phyloP scores from a whole-genome alignment of 2,888 invertebrate species.

The Archips xylosteana region DNA sequence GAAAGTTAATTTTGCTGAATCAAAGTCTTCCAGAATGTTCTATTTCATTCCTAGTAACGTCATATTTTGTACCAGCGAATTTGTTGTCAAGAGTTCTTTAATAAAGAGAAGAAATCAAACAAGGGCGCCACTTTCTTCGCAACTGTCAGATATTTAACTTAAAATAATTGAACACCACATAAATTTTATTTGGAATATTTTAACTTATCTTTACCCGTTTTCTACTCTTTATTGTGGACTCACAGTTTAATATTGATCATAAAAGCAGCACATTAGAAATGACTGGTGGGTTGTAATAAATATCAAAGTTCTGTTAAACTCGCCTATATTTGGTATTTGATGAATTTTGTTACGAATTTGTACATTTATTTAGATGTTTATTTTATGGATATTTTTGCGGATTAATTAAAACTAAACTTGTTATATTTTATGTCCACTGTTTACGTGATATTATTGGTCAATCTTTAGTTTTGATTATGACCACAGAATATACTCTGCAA shows the following conservation, averaged over 20 bases:
- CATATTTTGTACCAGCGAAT: conserved; percentile 73
- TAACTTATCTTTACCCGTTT: too few relatives aligned
- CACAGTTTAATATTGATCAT: conserved; percentile 11
- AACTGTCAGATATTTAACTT: too few relatives aligned
- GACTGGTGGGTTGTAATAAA: background rate
- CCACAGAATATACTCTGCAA: background rate
- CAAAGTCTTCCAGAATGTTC: conserved; percentile 72
- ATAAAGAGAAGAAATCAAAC: too few relatives aligned
- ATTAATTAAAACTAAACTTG: background rate
- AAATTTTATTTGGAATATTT: too few relatives aligned
- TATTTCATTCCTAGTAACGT: conserved; percentile 52
- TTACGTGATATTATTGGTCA: background rate
- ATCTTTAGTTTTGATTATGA: background rate
- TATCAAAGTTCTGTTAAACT: background rate
- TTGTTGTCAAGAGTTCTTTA: conserved; percentile 47
- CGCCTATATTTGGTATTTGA: background rate
- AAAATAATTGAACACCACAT: too few relatives aligned
- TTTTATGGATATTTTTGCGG: background rate
- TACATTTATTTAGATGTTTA: background rate
- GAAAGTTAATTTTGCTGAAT: conserved; percentile 44
- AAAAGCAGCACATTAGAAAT: background rate
- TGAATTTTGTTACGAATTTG: conserved; percentile 6
- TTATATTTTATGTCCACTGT: background rate
- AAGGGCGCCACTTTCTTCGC: too few relatives aligned
- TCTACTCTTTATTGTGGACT: background rate